Percentiles rank a stretch among this genome's conserved stretches.
Evolutionary conservation across 2,797 vertebrate species (phyloP).

Genomic region (Alauda arvensis): DNA sequence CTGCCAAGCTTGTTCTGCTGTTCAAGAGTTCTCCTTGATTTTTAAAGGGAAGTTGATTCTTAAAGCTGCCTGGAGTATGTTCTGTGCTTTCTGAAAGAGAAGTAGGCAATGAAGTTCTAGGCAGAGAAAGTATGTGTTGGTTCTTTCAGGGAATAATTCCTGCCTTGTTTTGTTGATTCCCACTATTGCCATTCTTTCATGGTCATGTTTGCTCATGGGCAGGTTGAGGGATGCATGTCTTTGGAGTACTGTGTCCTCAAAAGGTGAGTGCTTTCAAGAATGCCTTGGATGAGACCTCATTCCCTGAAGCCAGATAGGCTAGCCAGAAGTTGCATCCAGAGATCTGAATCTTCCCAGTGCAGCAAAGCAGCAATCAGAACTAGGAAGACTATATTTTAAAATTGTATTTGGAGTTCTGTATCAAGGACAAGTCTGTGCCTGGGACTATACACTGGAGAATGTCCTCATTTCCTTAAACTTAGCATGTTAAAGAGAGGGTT

Average conservation of each 20-base stretch:
- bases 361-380: not conserved
- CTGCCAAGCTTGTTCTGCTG: not conserved
- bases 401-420: not conserved
- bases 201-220: not conserved
- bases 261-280: not conserved
- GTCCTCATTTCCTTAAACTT: not conserved
- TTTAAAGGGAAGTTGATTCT: not conserved
- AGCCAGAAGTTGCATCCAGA: not conserved
- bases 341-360: not conserved
- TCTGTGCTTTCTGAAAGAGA: not conserved
- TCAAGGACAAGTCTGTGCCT: not conserved
- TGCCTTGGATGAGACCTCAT: fast-evolving
- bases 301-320: not conserved
- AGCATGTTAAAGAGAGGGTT: not conserved
- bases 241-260: not conserved
- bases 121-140: not conserved
- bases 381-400: not conserved
- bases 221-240: not conserved
- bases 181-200: not conserved
- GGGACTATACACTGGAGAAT: not conserved
- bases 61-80: not conserved
- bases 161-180: not conserved
- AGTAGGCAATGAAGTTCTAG: not conserved
- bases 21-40: not conserved
- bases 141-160: not conserved